Base-by-base conservation (phyloP, 2,797 vertebrate genomes). In the Amblyraja radiata region DNA sequence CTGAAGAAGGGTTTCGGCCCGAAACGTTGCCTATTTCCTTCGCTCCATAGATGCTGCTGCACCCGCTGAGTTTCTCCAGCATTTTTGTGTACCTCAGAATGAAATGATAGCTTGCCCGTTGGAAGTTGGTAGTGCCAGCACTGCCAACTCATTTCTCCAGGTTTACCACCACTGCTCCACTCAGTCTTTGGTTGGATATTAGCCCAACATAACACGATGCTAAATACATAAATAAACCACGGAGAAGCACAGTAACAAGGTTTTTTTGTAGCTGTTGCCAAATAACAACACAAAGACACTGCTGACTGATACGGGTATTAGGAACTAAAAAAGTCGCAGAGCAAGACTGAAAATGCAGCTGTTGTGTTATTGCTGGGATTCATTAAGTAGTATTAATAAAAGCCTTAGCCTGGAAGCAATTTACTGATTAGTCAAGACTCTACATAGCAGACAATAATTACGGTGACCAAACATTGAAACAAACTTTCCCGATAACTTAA, bases 231-330 rank as follows among this genome's bases (percentile, higher is more conserved):
- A 65, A 36, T 65, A 84, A 61, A 84, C 28, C 61, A 32, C 65
- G n/a, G 28, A 32, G n/a, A 68, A 23, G 36, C 1, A 16, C 11
- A 21, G n/a, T 36, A 36, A 36, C 18, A 88, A 32, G 11, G 1
- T 65, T 88, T 88, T 36, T 88, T 88, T n/a, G 61, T 88, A n/a
- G 63, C 63, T 36, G 65, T 68, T 88, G 84, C 84, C 83, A 86
- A 86, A 32, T 86, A 86, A 32, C 83, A 65, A 14, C 2, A 68
- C 63, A 14, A n/a, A 88, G 84, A n/a, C 83, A 32, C 28, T 63
- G 58, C 83, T 86, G 25, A 88, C 32, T 88, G 61, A 32, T 46
- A 68, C 7, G 28, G 28, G 32, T 16, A 61, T 88, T 18, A 88
- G 84, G 36, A 88, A 36, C 63, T n/a, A 88, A 36, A 21, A 18